Conservation (phyloP, 2,888 invertebrate species). For the Gymnosoma rotundatum region DNA sequence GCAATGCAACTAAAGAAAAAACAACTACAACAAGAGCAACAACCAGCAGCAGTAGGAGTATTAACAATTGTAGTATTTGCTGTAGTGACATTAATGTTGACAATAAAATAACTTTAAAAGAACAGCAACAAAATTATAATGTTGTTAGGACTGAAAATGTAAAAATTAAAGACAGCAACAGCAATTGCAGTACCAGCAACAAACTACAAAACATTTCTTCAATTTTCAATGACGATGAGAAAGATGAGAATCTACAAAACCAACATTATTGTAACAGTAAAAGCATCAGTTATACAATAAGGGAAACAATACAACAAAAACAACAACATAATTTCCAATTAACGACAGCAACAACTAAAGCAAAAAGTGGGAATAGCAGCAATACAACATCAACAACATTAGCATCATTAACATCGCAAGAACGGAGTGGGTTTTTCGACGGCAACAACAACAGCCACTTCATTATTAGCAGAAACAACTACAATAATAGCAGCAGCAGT, state of each 20-base stretch:
- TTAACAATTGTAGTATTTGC: slow-evolving; percentile 15
- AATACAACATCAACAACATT: slow-evolving; percentile 38
- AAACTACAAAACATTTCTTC: slow-evolving; percentile 23
- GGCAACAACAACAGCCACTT: slow-evolving; percentile 21
- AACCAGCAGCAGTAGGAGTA: slow-evolving; percentile 38
- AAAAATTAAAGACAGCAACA: slow-evolving; percentile 40
- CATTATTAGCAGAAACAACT: slow-evolving; percentile 3
- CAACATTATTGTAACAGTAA: slow-evolving; percentile 28
- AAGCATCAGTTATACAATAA: neutral
- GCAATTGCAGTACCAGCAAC: slow-evolving; percentile 34
- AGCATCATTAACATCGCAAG: slow-evolving; percentile 35
- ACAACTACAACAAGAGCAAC: slow-evolving; percentile 28
- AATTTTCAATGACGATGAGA: slow-evolving; percentile 9
- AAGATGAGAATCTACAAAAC: slow-evolving; percentile 37
- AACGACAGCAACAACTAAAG: slow-evolving; percentile 31
- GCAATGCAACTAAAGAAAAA: slow-evolving; percentile 14
- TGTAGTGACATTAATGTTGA: slow-evolving; percentile 32
- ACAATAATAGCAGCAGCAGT: slow-evolving; percentile 5
- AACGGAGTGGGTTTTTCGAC: slow-evolving; percentile 27
- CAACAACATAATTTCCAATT: slow-evolving; percentile 12
- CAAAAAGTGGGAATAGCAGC: slow-evolving; percentile 48
- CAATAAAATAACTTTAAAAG: slow-evolving; percentile 40
- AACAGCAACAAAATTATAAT: slow-evolving; percentile 33
- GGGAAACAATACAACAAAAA: slow-evolving; percentile 1
- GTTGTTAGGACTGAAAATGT: slow-evolving; percentile 52